Base-by-base conservation (phyloP, 2,888 invertebrate species). In the Seira musarum region DNA sequence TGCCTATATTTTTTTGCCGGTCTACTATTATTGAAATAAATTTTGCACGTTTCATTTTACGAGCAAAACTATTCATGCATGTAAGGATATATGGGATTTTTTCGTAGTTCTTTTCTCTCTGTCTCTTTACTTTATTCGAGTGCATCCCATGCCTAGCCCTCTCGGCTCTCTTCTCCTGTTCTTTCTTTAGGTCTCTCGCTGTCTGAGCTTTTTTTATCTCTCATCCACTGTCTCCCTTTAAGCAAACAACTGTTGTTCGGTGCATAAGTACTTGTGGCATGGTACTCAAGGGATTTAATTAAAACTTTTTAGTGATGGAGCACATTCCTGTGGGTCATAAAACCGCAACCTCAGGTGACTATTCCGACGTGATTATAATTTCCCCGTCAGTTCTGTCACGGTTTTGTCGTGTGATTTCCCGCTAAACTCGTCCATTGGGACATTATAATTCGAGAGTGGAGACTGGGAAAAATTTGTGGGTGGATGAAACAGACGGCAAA, bases 301-400 rank as follows among this genome's bases (percentile, higher is more conserved):
- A 80, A 80, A 80, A 80, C 70, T 74, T 80, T 80, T 73, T 80
- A 80, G 65, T 80, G 70, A 70, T 65, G 74, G 74, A 66, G 66
- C 80, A 80, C 80, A 80, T 80, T 80, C 80, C 80, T 80, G 74
- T 75, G 80, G 80, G 80, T 80, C 75, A 80, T 80, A 80, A 80
- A 80, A 80, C 69, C 80, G 80, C 80, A 80, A 80, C 80, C 80
- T 80, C 80, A 80, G 74, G 80, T 80, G 80, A 74, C 80, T 74
- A 68, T 70, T 74, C 80, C 75, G 74, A 80, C 69, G 80, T 75
- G 80, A 80, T 75, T 80, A 75, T 80, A 80, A 80, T 80, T 80
- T 80, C 74, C 72, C 75, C 80, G 74, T 80, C 80, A 80, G 57
- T 57, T 72, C 72, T 79, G 68, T 68, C 79, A 67, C 73, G 60